Conservation (phyloP, 2,113 vertebrate genomes). For the Notechis scutatus region DNA sequence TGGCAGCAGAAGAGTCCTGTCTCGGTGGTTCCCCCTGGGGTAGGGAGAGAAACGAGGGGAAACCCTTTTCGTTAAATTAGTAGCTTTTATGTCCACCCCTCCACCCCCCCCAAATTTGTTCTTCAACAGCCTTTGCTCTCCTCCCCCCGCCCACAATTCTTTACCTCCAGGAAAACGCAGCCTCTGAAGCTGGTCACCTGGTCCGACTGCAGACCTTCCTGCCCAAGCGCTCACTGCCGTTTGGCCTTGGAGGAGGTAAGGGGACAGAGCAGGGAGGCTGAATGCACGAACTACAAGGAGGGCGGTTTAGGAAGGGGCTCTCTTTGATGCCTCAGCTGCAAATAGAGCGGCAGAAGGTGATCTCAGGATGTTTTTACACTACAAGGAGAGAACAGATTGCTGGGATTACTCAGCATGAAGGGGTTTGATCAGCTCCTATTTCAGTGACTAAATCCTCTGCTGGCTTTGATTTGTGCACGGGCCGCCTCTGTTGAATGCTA, state of each 20-base stretch:
- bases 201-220: slow-evolving; percentile 85
- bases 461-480: background rate
- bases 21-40: background rate
- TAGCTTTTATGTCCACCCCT: background rate
- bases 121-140: background rate
- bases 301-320: background rate
- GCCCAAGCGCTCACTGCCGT: slow-evolving; percentile 74
- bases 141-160: background rate
- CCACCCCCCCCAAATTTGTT: background rate
- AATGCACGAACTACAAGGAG: background rate
- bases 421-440: background rate
- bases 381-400: background rate
- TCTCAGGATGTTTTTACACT: background rate
- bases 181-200: slow-evolving; percentile 62
- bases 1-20: background rate
- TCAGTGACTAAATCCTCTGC: background rate
- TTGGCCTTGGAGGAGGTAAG: slow-evolving; percentile 80
- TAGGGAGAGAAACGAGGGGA: background rate
- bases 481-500: background rate
- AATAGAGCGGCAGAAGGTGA: background rate
- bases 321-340: background rate
- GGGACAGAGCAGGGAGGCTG: background rate
- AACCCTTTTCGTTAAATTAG: too few species aligned
- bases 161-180: slow-evolving; percentile 54
- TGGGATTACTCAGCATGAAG: background rate